Conservation (phyloP, 2,113 vertebrate species). For the Neodon shergylaensis region DNA sequence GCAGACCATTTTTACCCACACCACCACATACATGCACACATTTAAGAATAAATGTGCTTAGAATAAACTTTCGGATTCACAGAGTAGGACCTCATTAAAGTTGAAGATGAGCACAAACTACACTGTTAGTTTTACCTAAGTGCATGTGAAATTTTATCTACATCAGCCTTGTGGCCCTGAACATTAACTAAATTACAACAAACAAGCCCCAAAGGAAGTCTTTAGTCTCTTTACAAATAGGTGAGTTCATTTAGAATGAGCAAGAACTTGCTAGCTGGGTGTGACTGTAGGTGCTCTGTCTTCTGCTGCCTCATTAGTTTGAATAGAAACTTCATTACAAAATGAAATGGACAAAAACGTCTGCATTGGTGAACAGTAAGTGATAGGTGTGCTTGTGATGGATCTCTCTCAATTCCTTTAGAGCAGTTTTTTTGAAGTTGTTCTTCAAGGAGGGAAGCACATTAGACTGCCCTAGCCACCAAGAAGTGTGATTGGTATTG, state of each 20-base stretch:
- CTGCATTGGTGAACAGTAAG: neutral
- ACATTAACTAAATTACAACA: neutral
- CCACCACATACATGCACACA: neutral
- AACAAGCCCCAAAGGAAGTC: constrained; percentile 23
- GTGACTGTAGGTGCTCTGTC: neutral
- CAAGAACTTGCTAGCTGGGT: neutral
- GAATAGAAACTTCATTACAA: neutral
- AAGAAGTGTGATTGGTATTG: neutral
- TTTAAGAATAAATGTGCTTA: neutral
- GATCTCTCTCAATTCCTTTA: neutral
- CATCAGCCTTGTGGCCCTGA: neutral
- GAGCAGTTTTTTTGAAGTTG: neutral
- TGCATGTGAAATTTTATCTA: neutral
- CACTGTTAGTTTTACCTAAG: neutral
- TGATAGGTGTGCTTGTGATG: neutral
- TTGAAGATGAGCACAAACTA: neutral
- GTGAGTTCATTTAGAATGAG: neutral
- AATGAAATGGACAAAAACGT: neutral
- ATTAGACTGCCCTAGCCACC: neutral
- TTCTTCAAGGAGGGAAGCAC: neutral
- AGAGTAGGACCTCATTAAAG: neutral
- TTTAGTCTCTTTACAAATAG: neutral
- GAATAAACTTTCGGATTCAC: neutral
- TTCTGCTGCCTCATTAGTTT: neutral
- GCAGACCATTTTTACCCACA: neutral